Evolutionary conservation across 2,113 vertebrate species (phyloP).

Genomic region (Cebidichthys violaceus): DNA sequence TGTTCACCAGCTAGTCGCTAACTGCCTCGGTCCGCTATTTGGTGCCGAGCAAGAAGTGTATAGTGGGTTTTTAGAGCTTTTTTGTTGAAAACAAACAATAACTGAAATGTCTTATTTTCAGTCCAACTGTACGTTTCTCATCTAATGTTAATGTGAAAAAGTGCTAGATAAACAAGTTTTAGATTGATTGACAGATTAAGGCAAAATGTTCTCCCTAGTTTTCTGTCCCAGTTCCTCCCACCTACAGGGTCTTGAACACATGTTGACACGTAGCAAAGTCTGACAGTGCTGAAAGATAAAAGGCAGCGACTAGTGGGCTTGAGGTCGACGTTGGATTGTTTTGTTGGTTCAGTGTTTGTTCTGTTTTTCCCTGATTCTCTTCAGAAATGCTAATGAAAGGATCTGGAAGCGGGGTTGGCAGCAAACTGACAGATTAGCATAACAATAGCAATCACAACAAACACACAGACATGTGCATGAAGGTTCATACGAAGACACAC

Average conservation of each 20-base stretch:
- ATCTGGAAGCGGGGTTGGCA: slow-evolving; percentile 57
- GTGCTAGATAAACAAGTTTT: slow-evolving; percentile 45
- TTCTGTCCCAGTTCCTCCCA: slow-evolving; percentile 61
- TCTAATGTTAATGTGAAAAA: slow-evolving; percentile 21
- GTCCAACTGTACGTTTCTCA: background rate
- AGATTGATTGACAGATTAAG: slow-evolving; percentile 66
- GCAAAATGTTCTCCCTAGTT: slow-evolving; percentile 33
- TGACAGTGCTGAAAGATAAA: slow-evolving; percentile 59
- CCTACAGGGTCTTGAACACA: slow-evolving; percentile 21
- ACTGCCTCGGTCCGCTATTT: background rate
- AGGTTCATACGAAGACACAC: slow-evolving; percentile 9
- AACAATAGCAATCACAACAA: slow-evolving; percentile 62
- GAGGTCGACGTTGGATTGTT: slow-evolving; percentile 54
- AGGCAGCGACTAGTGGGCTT: slow-evolving; percentile 45
- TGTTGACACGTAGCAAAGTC: slow-evolving; percentile 44
- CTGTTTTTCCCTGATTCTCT: slow-evolving; percentile 65
- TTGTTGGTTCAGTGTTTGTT: slow-evolving; percentile 59
- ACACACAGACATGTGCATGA: background rate
- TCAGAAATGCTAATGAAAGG: slow-evolving; percentile 76
- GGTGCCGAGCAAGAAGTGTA: background rate
- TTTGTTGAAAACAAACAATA: background rate
- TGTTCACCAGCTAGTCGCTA: background rate
- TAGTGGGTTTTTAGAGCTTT: background rate
- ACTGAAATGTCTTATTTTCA: background rate
- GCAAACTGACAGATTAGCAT: slow-evolving; percentile 72